Percentiles rank a stretch among this genome's conserved stretches.
Conservation (phyloP, 2,113 vertebrate genomes). For the Alligator mississippiensis region DNA sequence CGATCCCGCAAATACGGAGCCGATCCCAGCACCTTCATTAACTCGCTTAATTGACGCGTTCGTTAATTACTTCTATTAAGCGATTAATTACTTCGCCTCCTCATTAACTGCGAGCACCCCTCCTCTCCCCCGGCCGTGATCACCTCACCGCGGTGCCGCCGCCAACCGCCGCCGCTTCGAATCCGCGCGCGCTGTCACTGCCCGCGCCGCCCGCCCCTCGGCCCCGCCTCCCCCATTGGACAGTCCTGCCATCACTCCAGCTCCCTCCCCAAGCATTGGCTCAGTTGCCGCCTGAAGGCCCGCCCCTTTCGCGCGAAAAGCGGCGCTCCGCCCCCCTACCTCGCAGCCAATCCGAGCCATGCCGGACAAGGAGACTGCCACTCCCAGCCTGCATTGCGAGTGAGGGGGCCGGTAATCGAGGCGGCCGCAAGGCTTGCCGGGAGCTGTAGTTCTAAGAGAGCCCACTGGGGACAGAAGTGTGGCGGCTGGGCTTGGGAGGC, state of each 20-base stretch:
- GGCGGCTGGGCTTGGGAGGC: no score
- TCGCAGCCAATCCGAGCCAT: background rate
- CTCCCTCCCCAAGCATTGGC: accelerated
- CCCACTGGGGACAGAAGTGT: no score
- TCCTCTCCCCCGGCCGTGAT: accelerated
- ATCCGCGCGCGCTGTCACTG: background rate
- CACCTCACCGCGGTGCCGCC: background rate
- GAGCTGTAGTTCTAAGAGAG: background rate
- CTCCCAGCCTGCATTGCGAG: background rate
- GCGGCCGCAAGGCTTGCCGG: accelerated
- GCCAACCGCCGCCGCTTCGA: background rate
- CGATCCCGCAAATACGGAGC: no score
- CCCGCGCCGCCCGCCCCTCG: background rate
- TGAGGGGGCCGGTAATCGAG: accelerated
- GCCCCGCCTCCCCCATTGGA: background rate
- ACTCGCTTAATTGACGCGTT: no score
- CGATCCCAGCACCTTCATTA: no score
- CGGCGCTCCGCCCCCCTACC: accelerated
- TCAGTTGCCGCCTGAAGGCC: accelerated
- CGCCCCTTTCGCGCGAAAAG: no score
- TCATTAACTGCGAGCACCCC: no score
- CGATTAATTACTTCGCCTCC: no score
- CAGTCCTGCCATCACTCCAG: accelerated
- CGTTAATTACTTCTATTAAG: no score
- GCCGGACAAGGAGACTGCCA: accelerated